Percentiles rank a stretch among this genome's conserved stretches.
Conservation (phyloP, 2,797 vertebrate genomes). For the Cottoperca gobio region DNA sequence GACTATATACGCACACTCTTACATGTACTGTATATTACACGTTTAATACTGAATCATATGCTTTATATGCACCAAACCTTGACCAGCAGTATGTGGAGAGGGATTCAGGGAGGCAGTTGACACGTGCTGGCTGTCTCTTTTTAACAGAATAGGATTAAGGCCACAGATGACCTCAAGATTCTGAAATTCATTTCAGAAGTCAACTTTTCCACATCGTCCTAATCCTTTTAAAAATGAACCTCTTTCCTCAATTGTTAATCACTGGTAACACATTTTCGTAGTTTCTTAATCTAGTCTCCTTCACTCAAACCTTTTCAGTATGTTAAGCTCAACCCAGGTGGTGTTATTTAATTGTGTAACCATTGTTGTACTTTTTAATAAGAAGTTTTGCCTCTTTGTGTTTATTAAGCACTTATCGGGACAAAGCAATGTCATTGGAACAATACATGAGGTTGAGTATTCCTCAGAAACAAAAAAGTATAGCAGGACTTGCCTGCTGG, state of each 20-base stretch:
- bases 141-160: constrained; percentile 9
- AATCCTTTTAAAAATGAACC: background rate
- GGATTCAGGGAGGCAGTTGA: constrained; percentile 6
- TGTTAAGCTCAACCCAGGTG: background rate
- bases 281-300: background rate
- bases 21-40: constrained; percentile 12
- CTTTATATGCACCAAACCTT: constrained; percentile 22
- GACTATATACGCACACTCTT: constrained; percentile 32
- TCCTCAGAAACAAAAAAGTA: background rate
- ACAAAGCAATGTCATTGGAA: background rate
- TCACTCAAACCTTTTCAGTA: background rate
- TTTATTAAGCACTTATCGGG: constrained; percentile 2
- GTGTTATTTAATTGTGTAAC: constrained; percentile 15
- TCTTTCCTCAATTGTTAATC: background rate
- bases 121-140: background rate
- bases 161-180: constrained; percentile 8
- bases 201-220: background rate
- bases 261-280: background rate
- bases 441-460: constrained; percentile 4
- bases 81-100: constrained; percentile 23
- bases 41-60: constrained; percentile 25
- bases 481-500: background rate
- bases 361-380: background rate
- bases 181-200: constrained; percentile 11
- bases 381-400: constrained; percentile 11